These are phyloP conservation scores for Porites cylindrica DNA, from an alignment of 92 coral and sea anemone genomes.

Conservation along the genomic window DNA sequence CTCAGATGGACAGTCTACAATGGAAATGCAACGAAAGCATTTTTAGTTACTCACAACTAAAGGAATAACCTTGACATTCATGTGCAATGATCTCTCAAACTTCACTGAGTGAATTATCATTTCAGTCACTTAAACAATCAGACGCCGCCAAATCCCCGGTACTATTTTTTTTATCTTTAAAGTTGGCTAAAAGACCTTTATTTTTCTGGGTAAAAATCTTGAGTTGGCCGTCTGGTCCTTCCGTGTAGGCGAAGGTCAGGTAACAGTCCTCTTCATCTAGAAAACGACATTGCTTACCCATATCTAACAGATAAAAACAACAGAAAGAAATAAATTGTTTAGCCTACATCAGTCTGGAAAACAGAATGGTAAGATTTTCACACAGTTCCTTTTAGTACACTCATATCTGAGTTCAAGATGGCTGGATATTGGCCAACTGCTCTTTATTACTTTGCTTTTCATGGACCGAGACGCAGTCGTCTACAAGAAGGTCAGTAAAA, in stretches of 20 bases:
- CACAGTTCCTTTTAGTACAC: no score
- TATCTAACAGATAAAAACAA: not conserved
- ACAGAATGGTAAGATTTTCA: not conserved
- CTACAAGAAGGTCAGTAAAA: no score
- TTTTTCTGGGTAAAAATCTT: not conserved
- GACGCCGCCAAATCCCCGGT: no score
- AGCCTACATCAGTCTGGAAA: not conserved
- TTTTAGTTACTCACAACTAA: not conserved
- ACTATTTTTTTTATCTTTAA: no score
- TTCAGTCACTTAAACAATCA: no score
- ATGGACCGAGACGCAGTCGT: no score
- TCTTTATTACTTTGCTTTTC: no score
- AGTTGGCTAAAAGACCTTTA: not conserved
- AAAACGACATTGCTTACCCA: slow-evolving; percentile 18
- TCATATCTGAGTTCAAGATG: no score
- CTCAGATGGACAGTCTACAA: slow-evolving; percentile 79
- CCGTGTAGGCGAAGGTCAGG: slow-evolving; percentile 6
- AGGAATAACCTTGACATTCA: not conserved
- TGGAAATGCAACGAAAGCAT: not conserved
- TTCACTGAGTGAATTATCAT: no score
- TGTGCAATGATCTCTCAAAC: not conserved
- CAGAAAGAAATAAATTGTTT: no score
- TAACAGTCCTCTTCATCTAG: slow-evolving; percentile 5
- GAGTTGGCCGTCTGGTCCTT: not conserved
- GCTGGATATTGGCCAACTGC: no score